These are phyloP conservation scores for Epistrophella euchroma DNA, from an alignment of 2,888 invertebrate genomes.

Conservation along the genomic window DNA sequence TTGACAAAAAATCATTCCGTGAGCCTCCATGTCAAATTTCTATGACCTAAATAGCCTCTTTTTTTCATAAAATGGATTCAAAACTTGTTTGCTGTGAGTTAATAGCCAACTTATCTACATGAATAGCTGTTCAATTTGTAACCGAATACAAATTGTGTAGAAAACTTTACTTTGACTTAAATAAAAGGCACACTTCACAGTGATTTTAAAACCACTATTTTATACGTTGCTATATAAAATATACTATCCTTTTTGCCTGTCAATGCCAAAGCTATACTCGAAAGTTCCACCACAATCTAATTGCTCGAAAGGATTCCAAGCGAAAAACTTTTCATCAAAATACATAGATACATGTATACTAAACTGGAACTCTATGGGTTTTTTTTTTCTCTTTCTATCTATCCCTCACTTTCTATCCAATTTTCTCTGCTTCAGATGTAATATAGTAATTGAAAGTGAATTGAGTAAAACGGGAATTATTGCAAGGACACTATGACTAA, in stretches of 20 bases:
- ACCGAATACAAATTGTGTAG: background rate
- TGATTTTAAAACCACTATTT: background rate
- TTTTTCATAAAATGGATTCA: background rate
- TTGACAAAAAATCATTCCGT: background rate
- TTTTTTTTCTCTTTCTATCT: constrained; percentile 1
- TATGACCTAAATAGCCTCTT: background rate
- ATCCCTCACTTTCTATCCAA: no score
- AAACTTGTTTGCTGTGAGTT: background rate
- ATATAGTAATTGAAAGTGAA: constrained; percentile 69
- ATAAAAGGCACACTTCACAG: background rate
- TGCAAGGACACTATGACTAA: constrained; percentile 37
- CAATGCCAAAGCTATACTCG: constrained; percentile 19
- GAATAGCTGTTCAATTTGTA: background rate
- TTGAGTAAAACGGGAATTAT: constrained; percentile 69
- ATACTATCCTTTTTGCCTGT: background rate
- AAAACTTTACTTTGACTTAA: background rate
- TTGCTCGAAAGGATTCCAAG: constrained; percentile 51
- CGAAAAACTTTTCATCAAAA: constrained; percentile 48
- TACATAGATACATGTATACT: background rate
- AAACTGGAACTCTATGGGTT: background rate
- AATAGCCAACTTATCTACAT: background rate
- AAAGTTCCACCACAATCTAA: constrained; percentile 40
- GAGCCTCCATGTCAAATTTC: background rate
- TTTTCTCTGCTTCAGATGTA: background rate
- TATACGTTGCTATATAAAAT: background rate